Percentiles rank a stretch among this genome's conserved stretches.
Conservation (phyloP, 2,888 invertebrate species). For the Mythimna pallens region DNA sequence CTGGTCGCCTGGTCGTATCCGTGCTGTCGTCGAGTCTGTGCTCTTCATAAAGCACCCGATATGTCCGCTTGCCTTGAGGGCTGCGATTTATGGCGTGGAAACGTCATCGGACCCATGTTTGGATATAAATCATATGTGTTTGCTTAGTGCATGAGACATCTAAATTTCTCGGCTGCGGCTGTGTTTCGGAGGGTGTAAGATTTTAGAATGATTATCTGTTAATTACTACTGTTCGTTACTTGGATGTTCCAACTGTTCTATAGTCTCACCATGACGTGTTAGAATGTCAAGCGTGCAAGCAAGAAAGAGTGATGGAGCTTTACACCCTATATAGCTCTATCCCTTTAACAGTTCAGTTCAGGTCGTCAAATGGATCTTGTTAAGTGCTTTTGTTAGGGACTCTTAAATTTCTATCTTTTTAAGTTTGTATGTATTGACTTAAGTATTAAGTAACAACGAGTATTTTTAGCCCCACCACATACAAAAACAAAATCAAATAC, state of each 20-base stretch:
- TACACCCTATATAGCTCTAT: too few species aligned
- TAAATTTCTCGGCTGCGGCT: constrained; percentile 74
- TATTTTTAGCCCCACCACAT: too few species aligned
- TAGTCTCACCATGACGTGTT: background rate
- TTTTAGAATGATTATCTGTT: constrained; percentile 34
- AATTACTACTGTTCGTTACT: background rate
- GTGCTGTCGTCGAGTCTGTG: constrained; percentile 82
- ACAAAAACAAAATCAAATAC: too few species aligned
- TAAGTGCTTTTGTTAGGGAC: too few species aligned
- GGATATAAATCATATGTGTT: constrained; percentile 88
- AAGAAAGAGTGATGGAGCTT: too few species aligned
- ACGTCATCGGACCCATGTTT: constrained; percentile 87
- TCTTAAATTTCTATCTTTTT: background rate
- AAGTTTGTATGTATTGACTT: too few species aligned
- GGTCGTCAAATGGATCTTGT: too few species aligned
- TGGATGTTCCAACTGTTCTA: background rate
- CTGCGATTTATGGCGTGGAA: constrained; percentile 89
- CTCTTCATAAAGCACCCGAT: constrained; percentile 88
- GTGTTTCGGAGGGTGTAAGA: constrained; percentile 71
- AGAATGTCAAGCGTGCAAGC: too few species aligned
- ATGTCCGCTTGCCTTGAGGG: constrained; percentile 88
- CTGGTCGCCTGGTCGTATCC: constrained; percentile 77
- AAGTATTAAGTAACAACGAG: too few species aligned
- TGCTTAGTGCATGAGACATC: constrained; percentile 84
- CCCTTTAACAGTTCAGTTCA: too few species aligned